A percentile compares a stretch with the other conserved stretches of the same genome.
Evolutionary conservation across 2,113 vertebrate species (phyloP).

Genomic region (Chaetodon trifascialis): DNA sequence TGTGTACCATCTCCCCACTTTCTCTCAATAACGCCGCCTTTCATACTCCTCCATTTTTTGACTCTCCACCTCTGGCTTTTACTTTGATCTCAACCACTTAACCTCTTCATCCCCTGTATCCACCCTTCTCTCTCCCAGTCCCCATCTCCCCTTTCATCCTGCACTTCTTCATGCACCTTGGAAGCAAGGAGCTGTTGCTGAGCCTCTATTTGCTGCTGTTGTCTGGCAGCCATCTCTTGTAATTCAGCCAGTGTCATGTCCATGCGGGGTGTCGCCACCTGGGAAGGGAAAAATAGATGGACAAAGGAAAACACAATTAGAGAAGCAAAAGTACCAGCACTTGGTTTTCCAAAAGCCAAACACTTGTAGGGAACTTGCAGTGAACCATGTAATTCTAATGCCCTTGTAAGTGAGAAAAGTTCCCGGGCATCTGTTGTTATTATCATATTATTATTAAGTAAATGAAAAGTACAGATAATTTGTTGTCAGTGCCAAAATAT

Average conservation of each 20-base stretch:
- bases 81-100: slow-evolving; percentile 56
- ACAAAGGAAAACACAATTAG: slow-evolving; percentile 1
- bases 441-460: not conserved
- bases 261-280: slow-evolving; percentile 92
- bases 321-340: not conserved
- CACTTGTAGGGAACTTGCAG: too few species aligned
- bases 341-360: not conserved
- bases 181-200: slow-evolving; percentile 95
- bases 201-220: slow-evolving; percentile 96
- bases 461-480: not conserved
- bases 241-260: slow-evolving; percentile 96
- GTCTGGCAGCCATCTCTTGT: slow-evolving; percentile 96
- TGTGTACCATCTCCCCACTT: not conserved
- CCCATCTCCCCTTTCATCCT: slow-evolving; percentile 42
- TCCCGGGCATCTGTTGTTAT: not conserved
- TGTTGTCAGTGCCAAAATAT: not conserved
- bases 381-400: not conserved
- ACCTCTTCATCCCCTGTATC: slow-evolving; percentile 16
- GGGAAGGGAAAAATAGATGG: not conserved
- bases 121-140: slow-evolving; percentile 12
- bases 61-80: slow-evolving; percentile 11
- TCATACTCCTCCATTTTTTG: slow-evolving; percentile 41
- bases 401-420: not conserved
- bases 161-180: slow-evolving; percentile 85
- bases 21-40: slow-evolving; percentile 22